Conservation (phyloP, 1,140 invertebrate species). For the Drosophila eugracilis region DNA sequence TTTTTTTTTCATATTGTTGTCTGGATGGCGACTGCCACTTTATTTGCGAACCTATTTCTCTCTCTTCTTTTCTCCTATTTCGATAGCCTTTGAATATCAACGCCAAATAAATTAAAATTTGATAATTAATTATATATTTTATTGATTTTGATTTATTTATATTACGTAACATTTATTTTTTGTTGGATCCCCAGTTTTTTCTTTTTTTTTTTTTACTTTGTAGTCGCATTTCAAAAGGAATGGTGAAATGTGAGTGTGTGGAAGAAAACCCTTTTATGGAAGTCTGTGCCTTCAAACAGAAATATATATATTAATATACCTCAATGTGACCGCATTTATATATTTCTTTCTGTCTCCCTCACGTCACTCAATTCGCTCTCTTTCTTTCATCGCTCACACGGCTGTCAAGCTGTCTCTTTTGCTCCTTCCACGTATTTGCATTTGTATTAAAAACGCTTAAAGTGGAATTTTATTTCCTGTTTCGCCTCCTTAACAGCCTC, state of each 20-base stretch:
- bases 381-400: conserved; percentile 66
- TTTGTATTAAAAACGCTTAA: conserved; percentile 82
- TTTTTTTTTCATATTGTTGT: conserved; percentile 29
- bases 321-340: conserved; percentile 75
- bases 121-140: too few relatives aligned
- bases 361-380: background rate
- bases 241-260: background rate
- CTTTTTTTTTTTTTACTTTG: background rate
- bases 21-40: conserved; percentile 52
- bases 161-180: too few relatives aligned
- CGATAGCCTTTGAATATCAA: conserved; percentile 46
- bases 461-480: conserved; percentile 82
- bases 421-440: conserved; percentile 59
- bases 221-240: background rate
- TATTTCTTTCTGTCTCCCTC: conserved; percentile 6
- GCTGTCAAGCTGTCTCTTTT: conserved; percentile 52
- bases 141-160: too few relatives aligned
- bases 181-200: too few relatives aligned
- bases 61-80: conserved; percentile 8
- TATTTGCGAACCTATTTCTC: conserved; percentile 54
- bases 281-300: conserved; percentile 24
- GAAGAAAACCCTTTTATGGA: background rate
- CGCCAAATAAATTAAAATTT: background rate
- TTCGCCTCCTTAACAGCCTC: conserved; percentile 52
- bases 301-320: conserved; percentile 74